These are phyloP conservation scores for Elephantulus edwardii DNA, from an alignment of 2,113 vertebrate genomes.

Conservation along the genomic window DNA sequence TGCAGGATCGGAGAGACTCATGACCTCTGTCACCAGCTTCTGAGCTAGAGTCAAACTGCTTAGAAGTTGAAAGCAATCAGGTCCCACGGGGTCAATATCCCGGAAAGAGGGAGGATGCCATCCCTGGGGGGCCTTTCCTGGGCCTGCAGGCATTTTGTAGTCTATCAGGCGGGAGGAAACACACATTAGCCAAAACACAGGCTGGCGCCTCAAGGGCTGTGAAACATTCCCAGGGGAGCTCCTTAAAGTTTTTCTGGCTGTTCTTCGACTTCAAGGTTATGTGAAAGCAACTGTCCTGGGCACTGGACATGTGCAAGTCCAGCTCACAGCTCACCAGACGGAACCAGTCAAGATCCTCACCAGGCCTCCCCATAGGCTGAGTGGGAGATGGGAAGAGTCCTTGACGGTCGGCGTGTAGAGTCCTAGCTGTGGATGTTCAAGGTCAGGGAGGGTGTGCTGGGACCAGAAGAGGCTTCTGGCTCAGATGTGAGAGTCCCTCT, in stretches of 20 bases:
- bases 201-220: conserved; percentile 30
- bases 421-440: neutral
- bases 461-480: neutral
- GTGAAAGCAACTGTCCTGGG: neutral
- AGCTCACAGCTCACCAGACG: neutral
- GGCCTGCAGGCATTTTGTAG: conserved; percentile 44
- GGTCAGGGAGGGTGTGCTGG: neutral
- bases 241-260: conserved; percentile 49
- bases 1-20: conserved; percentile 39
- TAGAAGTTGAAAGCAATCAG: conserved; percentile 6
- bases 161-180: conserved; percentile 56
- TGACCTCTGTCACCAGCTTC: conserved; percentile 20
- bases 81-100: conserved; percentile 5
- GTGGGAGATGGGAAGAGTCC: neutral
- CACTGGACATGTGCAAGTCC: neutral
- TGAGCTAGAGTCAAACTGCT: conserved; percentile 15
- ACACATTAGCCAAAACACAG: conserved; percentile 58
- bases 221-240: conserved; percentile 43
- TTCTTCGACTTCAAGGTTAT: conserved; percentile 46
- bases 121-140: conserved; percentile 51
- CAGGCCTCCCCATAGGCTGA: neutral
- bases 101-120: neutral
- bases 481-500: neutral
- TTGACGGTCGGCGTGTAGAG: too few species aligned
- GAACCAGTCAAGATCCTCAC: neutral